Percentiles rank a stretch among this genome's conserved stretches.
Evolutionary conservation across 2,797 vertebrate genomes (phyloP).

Genomic region (Sparus aurata): DNA sequence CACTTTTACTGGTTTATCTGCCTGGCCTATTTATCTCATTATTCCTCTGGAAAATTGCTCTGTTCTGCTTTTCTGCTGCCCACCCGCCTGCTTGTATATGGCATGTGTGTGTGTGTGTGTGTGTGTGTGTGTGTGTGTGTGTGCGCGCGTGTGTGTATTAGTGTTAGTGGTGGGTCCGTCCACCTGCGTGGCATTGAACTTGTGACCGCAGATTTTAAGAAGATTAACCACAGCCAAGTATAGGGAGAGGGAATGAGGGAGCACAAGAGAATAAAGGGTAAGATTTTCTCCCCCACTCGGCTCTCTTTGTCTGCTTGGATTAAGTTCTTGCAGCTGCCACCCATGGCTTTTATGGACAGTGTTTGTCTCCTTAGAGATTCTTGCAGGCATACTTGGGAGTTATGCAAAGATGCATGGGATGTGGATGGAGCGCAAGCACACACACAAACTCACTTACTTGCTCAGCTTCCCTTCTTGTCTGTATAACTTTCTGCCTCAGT

Average conservation of each 20-base stretch:
- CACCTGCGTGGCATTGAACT: conserved; percentile 85
- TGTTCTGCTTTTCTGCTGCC: conserved; percentile 76
- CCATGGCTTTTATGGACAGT: conserved; percentile 84
- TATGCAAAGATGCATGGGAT: conserved; percentile 65
- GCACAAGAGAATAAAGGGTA: conserved; percentile 80
- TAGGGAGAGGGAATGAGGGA: conserved; percentile 81
- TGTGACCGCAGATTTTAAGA: conserved; percentile 85
- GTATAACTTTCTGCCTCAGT: conserved; percentile 35
- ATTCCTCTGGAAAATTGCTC: conserved; percentile 83
- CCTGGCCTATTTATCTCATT: conserved; percentile 84
- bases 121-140: too few species aligned
- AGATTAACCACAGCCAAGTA: conserved; percentile 85
- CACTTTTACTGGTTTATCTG: conserved; percentile 83
- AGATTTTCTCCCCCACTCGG: conserved; percentile 82
- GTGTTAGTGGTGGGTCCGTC: conserved; percentile 79
- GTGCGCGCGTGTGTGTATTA: conserved; percentile 62
- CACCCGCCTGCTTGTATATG: conserved; percentile 65
- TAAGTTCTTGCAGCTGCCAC: conserved; percentile 86
- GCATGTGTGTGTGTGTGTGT: conserved; percentile 53
- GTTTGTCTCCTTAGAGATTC: conserved; percentile 78
- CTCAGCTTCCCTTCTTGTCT: conserved; percentile 31
- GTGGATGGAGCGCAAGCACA: conserved; percentile 47
- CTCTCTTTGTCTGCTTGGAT: conserved; percentile 85
- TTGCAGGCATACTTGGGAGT: conserved; percentile 71
- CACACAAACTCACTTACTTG: conserved; percentile 23